Evolutionary conservation across 2,113 vertebrate genomes (phyloP).

Genomic region (Cyprinus carpio): DNA sequence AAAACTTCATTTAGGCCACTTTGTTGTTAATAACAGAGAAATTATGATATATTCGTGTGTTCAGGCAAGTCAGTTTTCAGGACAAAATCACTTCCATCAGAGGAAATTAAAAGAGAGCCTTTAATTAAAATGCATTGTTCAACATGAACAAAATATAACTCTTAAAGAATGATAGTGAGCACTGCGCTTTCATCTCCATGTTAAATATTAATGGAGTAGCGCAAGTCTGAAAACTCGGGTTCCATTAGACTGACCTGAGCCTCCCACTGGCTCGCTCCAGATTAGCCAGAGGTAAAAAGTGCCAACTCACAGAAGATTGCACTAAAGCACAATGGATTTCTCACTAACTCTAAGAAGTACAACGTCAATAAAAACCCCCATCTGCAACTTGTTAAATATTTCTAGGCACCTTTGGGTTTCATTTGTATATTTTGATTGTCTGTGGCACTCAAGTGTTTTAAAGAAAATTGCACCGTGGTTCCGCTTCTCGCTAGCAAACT

Average conservation of each 20-base stretch:
- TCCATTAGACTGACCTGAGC: conserved; percentile 64
- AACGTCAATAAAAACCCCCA: background rate
- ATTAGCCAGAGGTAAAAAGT: conserved; percentile 68
- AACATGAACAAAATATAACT: conserved; percentile 16
- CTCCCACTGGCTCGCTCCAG: conserved; percentile 65
- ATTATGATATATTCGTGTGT: background rate
- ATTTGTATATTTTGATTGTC: conserved; percentile 11
- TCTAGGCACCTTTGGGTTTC: background rate
- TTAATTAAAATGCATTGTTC: conserved; percentile 40
- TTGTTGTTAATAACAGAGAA: conserved; percentile 20
- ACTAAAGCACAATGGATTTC: background rate
- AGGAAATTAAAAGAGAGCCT: conserved; percentile 40
- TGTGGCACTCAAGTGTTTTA: background rate
- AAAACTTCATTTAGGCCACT: conserved; percentile 42
- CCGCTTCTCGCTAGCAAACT: background rate
- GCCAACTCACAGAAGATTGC: conserved; percentile 53
- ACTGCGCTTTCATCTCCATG: conserved; percentile 7
- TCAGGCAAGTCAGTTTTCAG: background rate
- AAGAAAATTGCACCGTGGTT: background rate
- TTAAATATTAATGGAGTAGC: conserved; percentile 34
- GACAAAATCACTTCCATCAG: conserved; percentile 22
- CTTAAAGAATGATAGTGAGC: background rate
- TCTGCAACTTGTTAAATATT: background rate
- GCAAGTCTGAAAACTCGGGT: conserved; percentile 40
- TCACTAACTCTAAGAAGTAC: background rate